Evolutionary conservation across 2,888 invertebrate species (phyloP), one percentile per base, ranked within the genome.

Genomic region (Lasiommata megera): DNA sequence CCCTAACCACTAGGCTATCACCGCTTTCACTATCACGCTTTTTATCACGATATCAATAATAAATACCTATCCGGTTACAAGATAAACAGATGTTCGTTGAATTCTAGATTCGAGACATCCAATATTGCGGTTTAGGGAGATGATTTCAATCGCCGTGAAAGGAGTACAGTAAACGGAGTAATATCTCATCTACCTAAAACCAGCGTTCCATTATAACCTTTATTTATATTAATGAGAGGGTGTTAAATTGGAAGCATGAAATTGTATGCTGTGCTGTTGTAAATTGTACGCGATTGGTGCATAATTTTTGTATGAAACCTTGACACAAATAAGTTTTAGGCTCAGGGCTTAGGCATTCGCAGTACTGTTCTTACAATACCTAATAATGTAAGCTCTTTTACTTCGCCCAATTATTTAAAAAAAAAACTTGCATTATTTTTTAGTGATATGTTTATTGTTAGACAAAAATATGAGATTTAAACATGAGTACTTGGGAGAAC

Each of bases 61-160:
- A n/a, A n/a, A n/a, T n/a, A n/a, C n/a, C n/a, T n/a, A n/a, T n/a
- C n/a, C n/a, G n/a, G n/a, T n/a, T n/a, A n/a, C n/a, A n/a, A n/a
- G n/a, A n/a, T n/a, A n/a, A 23, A 23, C 18, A 43, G 6, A 41
- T 23, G 31, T 40, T 29, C 38, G 12, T 28, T 34, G 8, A 50
- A 43, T 50, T 56, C 41, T 50, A 41, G 43, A 56, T 43, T 36
- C 23, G 9, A 55, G 40, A 46, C 41, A 38, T 50, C 59, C 17
- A 44, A 50, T 62, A 62, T 46, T 61, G 60, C 40, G 58, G 56
- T 59, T 57, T 53, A 46, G 44, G 51, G 56, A 61, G 62, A 64
- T 64, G 56, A 63, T 62, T 65, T 62, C 64, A 64, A 66, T 63
- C 63, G 60, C 46, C 56, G 53, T 53, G 60, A 63, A 62, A 63